Base-by-base conservation (phyloP, 2,113 vertebrate species). In the Procavia capensis region DNA sequence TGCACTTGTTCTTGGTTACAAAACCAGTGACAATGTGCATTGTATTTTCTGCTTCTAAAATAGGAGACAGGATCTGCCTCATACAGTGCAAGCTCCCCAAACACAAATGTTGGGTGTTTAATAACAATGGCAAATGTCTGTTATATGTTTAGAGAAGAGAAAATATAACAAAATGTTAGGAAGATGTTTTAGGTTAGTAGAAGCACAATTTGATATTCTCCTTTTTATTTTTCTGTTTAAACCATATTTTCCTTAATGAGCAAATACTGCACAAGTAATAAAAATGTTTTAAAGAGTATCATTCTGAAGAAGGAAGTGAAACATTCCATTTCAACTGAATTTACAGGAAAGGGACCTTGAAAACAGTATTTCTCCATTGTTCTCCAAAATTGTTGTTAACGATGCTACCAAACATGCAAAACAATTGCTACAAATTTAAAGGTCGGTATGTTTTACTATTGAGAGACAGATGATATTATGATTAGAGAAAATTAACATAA, bases 401-500 rank as follows among this genome's bases (percentile, higher is more conserved):
- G 11, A 85, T 27, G 20, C 5, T 92, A 91, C 29, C 4, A 63
- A 87, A 95, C 34, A 47, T 87, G 36, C 50, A 88, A 87, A 97
- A 94, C 41, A 95, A 95, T 81, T 88, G 50, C 79, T 91, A 81
- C 2, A 36, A 31, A 43, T 87, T 90, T 94, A 79, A 85, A 94
- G 94, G 84, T 95, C 79, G 87, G 45, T 74, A 24, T 88, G 50
- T 85, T 70, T 70, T 45, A 11, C 47, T 94, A 41, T 39, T 95
- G 72, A 88, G 70, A 88, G 85, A 63, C 39, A 89, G 83, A 68
- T 14, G 50, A 78, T 54, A 89, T 88, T 63, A 82, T 84, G 84
- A 95, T 93, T 96, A 96, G 7, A 19, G 4, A 14, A 93, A 95
- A 93, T 96, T 94, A 96, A 74, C 82, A 86, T 95, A 96, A 95